Conservation (phyloP, 2,113 vertebrate genomes). For the Acrocephalus kingi region DNA sequence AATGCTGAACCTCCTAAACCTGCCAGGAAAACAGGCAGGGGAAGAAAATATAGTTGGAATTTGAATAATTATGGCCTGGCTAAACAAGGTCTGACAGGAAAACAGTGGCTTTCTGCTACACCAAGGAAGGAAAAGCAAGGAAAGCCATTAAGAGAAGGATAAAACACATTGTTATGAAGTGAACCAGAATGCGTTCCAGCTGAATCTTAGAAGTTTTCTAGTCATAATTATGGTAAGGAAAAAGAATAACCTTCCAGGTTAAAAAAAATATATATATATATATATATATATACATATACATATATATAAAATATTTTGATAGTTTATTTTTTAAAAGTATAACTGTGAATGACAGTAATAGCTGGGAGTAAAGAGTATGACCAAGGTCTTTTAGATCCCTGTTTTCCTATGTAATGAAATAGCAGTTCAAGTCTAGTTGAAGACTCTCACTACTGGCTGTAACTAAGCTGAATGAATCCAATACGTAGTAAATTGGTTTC, state of each 20-base stretch:
- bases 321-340: not conserved
- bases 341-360: not conserved
- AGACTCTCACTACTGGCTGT: not conserved
- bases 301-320: not conserved
- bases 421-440: not conserved
- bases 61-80: not conserved
- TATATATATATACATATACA: not conserved
- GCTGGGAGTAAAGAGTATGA: not conserved
- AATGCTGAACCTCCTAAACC: not conserved
- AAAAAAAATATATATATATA: no score
- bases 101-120: not conserved
- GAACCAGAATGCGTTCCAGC: not conserved
- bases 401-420: not conserved
- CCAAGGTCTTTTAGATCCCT: not conserved
- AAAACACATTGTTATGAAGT: not conserved
- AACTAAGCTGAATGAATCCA: not conserved
- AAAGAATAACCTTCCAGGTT: not conserved
- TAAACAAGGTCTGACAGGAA: not conserved
- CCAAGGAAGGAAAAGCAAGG: not conserved
- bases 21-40: not conserved
- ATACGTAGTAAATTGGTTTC: not conserved
- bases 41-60: not conserved
- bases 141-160: not conserved
- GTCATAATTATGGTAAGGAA: not conserved
- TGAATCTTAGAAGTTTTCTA: not conserved